Base-by-base conservation (phyloP, 2,113 vertebrate genomes). In the Scatophagus argus region DNA sequence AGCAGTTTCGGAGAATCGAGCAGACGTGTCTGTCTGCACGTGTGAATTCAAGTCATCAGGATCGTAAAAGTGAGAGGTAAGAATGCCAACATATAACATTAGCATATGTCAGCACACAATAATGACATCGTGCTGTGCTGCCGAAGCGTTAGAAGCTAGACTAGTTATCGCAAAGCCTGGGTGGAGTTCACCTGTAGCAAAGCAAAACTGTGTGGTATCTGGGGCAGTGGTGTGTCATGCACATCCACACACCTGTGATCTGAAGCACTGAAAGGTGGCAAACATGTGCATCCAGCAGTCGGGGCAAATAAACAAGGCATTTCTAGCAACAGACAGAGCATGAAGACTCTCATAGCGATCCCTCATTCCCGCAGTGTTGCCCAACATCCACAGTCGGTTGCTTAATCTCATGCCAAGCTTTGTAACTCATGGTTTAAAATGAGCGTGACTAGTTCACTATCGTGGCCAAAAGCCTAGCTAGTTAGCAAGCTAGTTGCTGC, bases 291-390 rank as follows among this genome's bases (percentile, higher is more conserved):
- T 59, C 59, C 51, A 36, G 47, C 63, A 55, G 67, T 58, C 47
- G 59, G 25, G 3, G 49, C 17, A 19, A 58, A 78, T 14, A 56
- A 83, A 81, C 82, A 87, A 54, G 19, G 23, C 52, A 75, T 83
- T 64, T 64, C 6, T 11, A 3, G 58, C 3, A 2, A 1, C 5
- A 78, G 58, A 41, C 43, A 29, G 66, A 66, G 41, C 67, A 25
- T 41, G 58, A 60, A 47, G 54, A 21, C 34, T 74, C 74, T 59
- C 65, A 66, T 38, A 44, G 10, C 23, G 1, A 47, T 87, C 79
- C 83, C 62, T 88, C 86, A 87, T 7, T 16, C 19, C 25, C 21
- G 32, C 34, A 2, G 43, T 0, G 44, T 83, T 79, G 59, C 76
- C 31, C 21, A 61, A 87, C 79, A 56, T 32, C 25, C 52, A 17